These are phyloP conservation scores for Drosophila pachea DNA, from an alignment of 1,140 invertebrate genomes.

Conservation along the genomic window DNA sequence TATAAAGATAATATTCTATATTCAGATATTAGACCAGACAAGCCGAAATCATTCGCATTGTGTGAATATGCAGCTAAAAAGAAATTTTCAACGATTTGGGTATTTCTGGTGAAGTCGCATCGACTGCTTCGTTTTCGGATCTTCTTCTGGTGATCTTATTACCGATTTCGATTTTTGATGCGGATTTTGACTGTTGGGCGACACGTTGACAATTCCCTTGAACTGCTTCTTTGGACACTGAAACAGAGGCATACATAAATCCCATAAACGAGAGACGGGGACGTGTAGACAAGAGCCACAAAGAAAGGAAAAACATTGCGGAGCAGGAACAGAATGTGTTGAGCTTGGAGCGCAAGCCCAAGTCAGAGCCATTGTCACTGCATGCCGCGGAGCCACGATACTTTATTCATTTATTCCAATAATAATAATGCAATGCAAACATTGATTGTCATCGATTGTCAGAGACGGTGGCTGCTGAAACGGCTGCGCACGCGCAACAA, in stretches of 20 bases:
- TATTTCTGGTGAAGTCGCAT: slow-evolving; percentile 19
- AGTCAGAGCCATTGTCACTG: slow-evolving; percentile 67
- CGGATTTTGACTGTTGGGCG: slow-evolving; percentile 67
- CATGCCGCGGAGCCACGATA: slow-evolving; percentile 66
- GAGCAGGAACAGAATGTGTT: slow-evolving; percentile 55
- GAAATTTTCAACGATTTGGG: slow-evolving; percentile 31
- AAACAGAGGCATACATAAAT: slow-evolving; percentile 54
- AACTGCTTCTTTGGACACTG: slow-evolving; percentile 44
- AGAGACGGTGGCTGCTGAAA: slow-evolving; percentile 36
- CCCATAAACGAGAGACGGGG: slow-evolving; percentile 28
- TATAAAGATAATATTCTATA: too few relatives aligned
- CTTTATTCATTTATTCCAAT: slow-evolving; percentile 79
- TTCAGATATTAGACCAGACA: not conserved
- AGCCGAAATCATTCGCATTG: not conserved
- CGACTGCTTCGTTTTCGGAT: slow-evolving; percentile 27
- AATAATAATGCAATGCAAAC: slow-evolving; percentile 79
- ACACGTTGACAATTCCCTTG: slow-evolving; percentile 72
- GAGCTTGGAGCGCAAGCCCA: slow-evolving; percentile 7
- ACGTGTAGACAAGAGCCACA: slow-evolving; percentile 5
- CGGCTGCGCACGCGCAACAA: slow-evolving; percentile 63
- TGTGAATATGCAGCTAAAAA: slow-evolving; percentile 1
- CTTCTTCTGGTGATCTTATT: slow-evolving; percentile 68
- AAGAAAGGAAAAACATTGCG: slow-evolving; percentile 9
- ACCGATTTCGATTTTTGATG: slow-evolving; percentile 76
- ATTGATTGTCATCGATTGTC: slow-evolving; percentile 78